Evolutionary conservation across 2,797 vertebrate species (phyloP), one percentile per base, ranked within the genome.

Genomic region (Channallabes apus): DNA sequence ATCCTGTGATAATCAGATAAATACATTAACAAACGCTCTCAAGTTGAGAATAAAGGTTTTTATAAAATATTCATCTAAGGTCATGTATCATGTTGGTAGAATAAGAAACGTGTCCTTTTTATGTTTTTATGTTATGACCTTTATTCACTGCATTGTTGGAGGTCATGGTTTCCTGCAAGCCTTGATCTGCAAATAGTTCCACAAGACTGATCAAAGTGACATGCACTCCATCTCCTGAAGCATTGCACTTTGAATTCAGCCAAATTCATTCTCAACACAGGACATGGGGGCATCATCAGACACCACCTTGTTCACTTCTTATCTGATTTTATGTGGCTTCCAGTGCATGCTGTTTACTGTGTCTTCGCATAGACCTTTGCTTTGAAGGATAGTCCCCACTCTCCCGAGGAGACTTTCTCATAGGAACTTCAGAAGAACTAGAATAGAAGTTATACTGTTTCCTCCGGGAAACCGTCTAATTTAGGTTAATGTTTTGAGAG

Each of bases 371-470:
- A 61, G 29, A 51, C 27, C 24, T 35, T 82, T 46, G 62, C 67
- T 86, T 7, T 71, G 29, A 83, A 84, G 80, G 35, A 73, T 4
- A 84, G 78, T 46, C 46, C 46, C 46, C 46, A 32, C 27, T 69
- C 58, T 73, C n/a, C 24, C 78, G 58, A 3, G 32, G 38, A 69
- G 59, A 85, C 85, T 87, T 90, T 90, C 88, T 92, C 87, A 88
- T 86, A 90, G 89, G 90, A 91, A 90, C 86, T 58, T 87, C 22
- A 83, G 67, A 84, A 12, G 24, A 38, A 27, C 24, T 73, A 54
- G 51, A 54, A 54, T 22, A 17, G 71, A 51, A 51, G 14, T 73
- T 71, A 71, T 24, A 71, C 22, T 71, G 35, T 69, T 32, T 68
- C 7, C 67, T 7, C 15, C 20, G 14, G 17, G 29, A 35, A 56